A percentile compares a stretch with the other conserved stretches of the same genome.
These are phyloP conservation scores for Dasysyrphus tricinctus DNA, from an alignment of 2,888 invertebrate genomes.

Conservation along the genomic window DNA sequence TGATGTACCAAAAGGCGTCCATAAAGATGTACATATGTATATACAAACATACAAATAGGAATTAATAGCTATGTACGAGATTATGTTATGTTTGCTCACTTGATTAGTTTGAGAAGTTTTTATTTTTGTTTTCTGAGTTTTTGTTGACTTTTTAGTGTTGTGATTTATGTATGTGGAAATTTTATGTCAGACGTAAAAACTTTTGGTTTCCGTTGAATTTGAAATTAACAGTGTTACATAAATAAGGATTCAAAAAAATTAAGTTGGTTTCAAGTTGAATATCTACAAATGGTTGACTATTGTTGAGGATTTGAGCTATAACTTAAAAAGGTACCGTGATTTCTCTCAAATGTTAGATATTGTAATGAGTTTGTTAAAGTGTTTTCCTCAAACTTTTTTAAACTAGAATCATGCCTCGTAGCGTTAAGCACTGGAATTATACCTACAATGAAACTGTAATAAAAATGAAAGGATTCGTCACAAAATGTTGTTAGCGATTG, in stretches of 20 bases:
- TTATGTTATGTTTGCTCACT: constrained; percentile 8
- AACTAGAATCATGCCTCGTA: no score
- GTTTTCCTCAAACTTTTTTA: no score
- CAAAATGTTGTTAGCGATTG: no score
- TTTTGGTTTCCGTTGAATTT: background rate
- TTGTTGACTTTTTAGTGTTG: background rate
- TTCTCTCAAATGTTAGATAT: no score
- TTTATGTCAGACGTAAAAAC: background rate
- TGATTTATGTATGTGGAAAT: constrained; percentile 1
- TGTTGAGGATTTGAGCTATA: background rate
- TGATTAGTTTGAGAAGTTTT: constrained; percentile 24
- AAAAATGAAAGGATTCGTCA: no score
- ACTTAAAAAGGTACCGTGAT: no score
- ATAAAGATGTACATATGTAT: background rate
- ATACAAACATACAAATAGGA: background rate
- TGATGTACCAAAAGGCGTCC: background rate
- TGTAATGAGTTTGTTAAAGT: no score
- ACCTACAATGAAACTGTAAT: no score
- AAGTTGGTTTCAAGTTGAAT: background rate
- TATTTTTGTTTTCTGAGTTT: background rate
- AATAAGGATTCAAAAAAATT: background rate
- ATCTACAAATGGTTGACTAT: background rate
- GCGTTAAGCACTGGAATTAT: no score
- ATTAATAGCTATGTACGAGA: background rate
- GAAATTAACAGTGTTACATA: background rate